Conservation (phyloP, 2,113 vertebrate genomes). For the Ramphastos sulfuratus region DNA sequence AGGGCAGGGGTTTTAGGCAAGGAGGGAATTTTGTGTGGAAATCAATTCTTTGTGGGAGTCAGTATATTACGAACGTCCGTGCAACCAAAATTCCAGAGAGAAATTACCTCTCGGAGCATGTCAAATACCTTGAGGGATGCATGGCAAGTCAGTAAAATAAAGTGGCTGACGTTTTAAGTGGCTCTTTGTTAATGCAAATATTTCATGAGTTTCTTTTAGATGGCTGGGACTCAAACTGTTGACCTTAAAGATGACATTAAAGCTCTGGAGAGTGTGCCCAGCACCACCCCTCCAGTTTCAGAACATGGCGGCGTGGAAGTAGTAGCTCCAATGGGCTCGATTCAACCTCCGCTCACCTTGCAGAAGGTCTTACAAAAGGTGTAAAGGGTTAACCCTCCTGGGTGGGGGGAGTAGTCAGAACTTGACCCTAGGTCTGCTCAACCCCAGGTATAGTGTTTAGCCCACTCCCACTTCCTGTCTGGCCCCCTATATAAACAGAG, state of each 20-base stretch:
- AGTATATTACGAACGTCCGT: slow-evolving; percentile 74
- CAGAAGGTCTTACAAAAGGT: background rate
- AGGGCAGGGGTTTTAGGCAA: slow-evolving; percentile 77
- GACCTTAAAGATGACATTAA: background rate
- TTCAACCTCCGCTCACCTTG: accelerated
- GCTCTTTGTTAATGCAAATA: slow-evolving; percentile 55
- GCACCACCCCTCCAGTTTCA: background rate
- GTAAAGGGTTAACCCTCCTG: too few species aligned
- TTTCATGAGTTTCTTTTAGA: background rate
- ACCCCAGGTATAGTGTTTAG: too few species aligned
- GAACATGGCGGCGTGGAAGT: background rate
- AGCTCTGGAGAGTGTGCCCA: background rate
- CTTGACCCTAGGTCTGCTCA: too few species aligned
- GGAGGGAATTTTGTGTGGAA: slow-evolving; percentile 81
- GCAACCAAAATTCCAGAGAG: slow-evolving; percentile 79
- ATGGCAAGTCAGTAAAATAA: slow-evolving; percentile 60
- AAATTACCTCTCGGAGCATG: slow-evolving; percentile 75
- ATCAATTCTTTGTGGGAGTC: slow-evolving; percentile 81
- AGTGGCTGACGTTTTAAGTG: slow-evolving; percentile 70
- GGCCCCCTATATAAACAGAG: too few species aligned
- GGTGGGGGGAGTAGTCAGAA: too few species aligned
- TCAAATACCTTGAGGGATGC: slow-evolving; percentile 63
- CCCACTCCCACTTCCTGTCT: too few species aligned
- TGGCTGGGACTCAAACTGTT: background rate
- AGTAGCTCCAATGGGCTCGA: accelerated